Conservation (phyloP, 1,140 invertebrate genomes). For the Drosophila melanogaster region DNA sequence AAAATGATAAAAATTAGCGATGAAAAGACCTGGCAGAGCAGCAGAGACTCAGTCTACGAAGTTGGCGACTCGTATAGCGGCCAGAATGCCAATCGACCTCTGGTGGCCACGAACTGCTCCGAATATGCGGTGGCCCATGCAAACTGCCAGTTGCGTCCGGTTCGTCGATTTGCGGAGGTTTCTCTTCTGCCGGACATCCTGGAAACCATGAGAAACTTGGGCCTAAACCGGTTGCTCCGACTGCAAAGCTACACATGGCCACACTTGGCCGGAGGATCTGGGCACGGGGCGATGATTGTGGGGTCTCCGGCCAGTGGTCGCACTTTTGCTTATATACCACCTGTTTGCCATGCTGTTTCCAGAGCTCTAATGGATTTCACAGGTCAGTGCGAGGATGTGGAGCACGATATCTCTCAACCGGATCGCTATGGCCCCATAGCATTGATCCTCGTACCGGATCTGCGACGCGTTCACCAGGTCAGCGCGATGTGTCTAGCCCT, state of each 20-base stretch:
- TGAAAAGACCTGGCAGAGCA: neutral
- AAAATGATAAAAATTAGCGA: neutral
- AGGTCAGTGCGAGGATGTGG: neutral
- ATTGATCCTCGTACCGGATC: conserved; percentile 35
- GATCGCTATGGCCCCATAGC: conserved; percentile 17
- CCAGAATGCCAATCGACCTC: neutral
- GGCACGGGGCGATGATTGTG: conserved; percentile 53
- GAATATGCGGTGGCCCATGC: conserved; percentile 51
- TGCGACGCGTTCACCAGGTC: conserved; percentile 29
- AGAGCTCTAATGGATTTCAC: neutral
- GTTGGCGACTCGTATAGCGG: neutral
- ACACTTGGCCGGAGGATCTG: conserved; percentile 16
- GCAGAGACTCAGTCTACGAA: neutral
- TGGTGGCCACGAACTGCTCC: conserved; percentile 34
- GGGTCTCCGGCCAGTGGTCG: conserved; percentile 60
- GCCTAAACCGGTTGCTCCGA: conserved; percentile 35
- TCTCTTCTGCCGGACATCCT: conserved; percentile 39
- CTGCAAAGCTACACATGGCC: conserved; percentile 66
- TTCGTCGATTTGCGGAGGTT: conserved; percentile 32
- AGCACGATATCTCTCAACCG: neutral
- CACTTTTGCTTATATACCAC: conserved; percentile 50
- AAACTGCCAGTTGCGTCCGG: conserved; percentile 3
- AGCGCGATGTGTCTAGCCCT: conserved; percentile 31
- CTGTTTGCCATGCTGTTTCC: conserved; percentile 44
- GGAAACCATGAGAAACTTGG: conserved; percentile 28